These are phyloP conservation scores for Isurus oxyrinchus DNA, from an alignment of 2,113 vertebrate genomes.

Conservation along the genomic window DNA sequence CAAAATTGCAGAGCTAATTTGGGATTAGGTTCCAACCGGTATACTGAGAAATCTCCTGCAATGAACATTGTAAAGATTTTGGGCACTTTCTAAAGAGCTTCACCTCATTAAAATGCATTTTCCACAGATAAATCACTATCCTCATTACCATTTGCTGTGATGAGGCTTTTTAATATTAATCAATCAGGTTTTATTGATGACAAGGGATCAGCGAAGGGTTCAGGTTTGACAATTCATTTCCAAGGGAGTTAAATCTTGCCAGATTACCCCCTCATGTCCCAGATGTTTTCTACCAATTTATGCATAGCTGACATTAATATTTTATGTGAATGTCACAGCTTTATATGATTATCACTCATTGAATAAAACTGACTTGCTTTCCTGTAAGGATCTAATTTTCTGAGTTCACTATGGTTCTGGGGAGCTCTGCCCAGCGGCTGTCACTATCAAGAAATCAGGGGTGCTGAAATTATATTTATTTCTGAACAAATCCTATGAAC, in stretches of 20 bases:
- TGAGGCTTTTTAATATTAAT: conserved; percentile 27
- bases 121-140: neutral
- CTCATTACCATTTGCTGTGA: neutral
- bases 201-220: neutral
- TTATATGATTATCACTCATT: neutral
- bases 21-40: neutral
- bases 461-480: neutral
- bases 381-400: neutral
- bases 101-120: conserved; percentile 25
- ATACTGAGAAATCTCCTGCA: neutral
- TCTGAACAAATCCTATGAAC: neutral
- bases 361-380: neutral
- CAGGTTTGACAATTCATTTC: conserved; percentile 8
- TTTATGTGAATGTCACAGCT: conserved; percentile 15
- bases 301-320: conserved; percentile 8
- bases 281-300: conserved; percentile 17
- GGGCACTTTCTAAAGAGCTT: neutral
- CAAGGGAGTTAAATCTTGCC: conserved; percentile 17
- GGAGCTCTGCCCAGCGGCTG: neutral
- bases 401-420: neutral
- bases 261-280: neutral
- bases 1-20: neutral
- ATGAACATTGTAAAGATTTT: conserved; percentile 13
- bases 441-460: neutral
- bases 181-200: conserved; percentile 9